phyloP scores from a whole-genome alignment of 2,797 vertebrate genomes.

The Poecilia wingei region DNA sequence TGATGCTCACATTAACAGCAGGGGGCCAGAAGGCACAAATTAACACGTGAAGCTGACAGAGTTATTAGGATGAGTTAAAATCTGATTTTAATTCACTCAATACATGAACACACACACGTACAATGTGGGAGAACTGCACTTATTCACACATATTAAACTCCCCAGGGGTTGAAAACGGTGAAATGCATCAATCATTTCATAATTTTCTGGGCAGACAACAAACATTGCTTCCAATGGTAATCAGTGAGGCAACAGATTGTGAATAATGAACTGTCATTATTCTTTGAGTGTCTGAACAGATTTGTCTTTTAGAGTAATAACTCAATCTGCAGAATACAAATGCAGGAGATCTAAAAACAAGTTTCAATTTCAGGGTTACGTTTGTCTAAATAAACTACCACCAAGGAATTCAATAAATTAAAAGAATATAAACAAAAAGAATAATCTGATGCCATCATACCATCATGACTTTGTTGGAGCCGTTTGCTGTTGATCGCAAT shows the following conservation, averaged over 20 bases:
- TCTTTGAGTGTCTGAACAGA: not conserved
- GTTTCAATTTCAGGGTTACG: not conserved
- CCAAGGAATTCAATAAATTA: not conserved
- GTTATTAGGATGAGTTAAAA: constrained; percentile 52
- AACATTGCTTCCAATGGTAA: not conserved
- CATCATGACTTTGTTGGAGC: not conserved
- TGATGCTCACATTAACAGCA: constrained; percentile 35
- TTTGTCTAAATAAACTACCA: not conserved
- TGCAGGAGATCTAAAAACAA: not conserved
- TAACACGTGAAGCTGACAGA: constrained; percentile 58
- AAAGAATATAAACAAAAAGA: not conserved
- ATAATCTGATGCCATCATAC: not conserved
- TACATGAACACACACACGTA: constrained; percentile 7
- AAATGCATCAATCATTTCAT: not conserved
- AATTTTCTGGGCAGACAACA: not conserved
- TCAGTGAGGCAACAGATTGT: not conserved
- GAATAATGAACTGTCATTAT: not conserved
- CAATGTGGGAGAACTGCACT: not conserved
- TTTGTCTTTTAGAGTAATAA: not conserved
- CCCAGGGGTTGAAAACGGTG: not conserved
- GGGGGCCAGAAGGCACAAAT: constrained; percentile 44
- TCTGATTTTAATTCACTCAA: constrained; percentile 26
- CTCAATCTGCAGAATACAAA: constrained; percentile 1
- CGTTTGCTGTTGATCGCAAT: not conserved
- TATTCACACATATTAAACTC: not conserved